Evolutionary conservation across 2,888 invertebrate genomes (phyloP).

Genomic region (Leistus spinibarbis): DNA sequence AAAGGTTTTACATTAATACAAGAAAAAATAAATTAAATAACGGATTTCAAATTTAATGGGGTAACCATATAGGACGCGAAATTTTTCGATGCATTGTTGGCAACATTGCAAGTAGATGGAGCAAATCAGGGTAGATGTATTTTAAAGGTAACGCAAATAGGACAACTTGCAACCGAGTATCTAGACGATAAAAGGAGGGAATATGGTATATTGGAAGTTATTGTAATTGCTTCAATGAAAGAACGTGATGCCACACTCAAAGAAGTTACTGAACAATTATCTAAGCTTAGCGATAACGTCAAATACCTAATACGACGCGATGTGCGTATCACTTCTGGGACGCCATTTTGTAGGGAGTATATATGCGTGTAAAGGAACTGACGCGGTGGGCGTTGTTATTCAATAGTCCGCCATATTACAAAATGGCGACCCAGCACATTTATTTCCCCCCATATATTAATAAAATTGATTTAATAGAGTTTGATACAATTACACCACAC

Average conservation of each 20-base stretch:
- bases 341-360: no score
- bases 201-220: slow-evolving; percentile 60
- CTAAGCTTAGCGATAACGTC: slow-evolving; percentile 46
- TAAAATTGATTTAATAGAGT: slow-evolving; percentile 17
- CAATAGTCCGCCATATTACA: no score
- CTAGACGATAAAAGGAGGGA: slow-evolving; percentile 62
- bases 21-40: no score
- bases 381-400: no score
- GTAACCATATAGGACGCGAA: slow-evolving; percentile 67
- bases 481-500: slow-evolving; percentile 14
- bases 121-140: slow-evolving; percentile 62
- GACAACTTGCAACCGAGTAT: slow-evolving; percentile 65
- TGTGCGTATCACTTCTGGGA: not conserved
- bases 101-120: slow-evolving; percentile 62
- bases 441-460: no score
- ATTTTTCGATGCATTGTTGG: slow-evolving; percentile 63
- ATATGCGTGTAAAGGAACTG: no score
- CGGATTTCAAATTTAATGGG: no score
- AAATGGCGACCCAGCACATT: no score
- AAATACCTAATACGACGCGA: slow-evolving; percentile 27
- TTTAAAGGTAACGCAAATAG: slow-evolving; percentile 64
- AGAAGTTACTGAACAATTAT: slow-evolving; percentile 53
- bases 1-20: no score
- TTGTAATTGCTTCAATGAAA: no score
- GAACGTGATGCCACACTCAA: slow-evolving; percentile 61